Percentiles rank a stretch among this genome's conserved stretches.
These are phyloP conservation scores for Phengaris alcon DNA, from an alignment of 2,888 invertebrate genomes.

Conservation along the genomic window DNA sequence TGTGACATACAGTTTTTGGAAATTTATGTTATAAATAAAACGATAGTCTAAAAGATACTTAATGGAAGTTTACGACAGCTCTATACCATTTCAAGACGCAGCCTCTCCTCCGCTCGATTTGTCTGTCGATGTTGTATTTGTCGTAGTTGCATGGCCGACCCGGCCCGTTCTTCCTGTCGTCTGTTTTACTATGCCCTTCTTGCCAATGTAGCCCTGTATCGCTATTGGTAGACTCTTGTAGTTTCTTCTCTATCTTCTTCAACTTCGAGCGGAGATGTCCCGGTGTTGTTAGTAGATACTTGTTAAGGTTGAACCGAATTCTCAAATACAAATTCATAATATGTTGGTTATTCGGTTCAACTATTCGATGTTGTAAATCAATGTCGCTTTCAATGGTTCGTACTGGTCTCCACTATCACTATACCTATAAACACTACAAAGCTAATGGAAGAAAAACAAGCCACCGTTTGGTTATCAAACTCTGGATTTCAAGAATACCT, in stretches of 20 bases:
- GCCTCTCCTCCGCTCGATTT: slow-evolving; percentile 70
- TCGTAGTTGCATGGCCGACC: slow-evolving; percentile 76
- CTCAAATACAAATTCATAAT: background rate
- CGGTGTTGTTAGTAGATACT: slow-evolving; percentile 70
- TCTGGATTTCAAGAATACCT: slow-evolving; percentile 35
- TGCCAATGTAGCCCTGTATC: slow-evolving; percentile 68
- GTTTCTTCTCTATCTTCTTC: slow-evolving; percentile 72
- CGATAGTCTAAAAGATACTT: background rate
- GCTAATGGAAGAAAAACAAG: slow-evolving; percentile 46
- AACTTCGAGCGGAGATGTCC: slow-evolving; percentile 68
- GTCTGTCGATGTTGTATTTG: slow-evolving; percentile 75
- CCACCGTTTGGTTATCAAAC: slow-evolving; percentile 34
- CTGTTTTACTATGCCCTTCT: slow-evolving; percentile 67
- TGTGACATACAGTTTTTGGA: no score
- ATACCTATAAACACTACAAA: slow-evolving; percentile 57
- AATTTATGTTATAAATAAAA: background rate
- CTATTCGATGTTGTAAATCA: slow-evolving; percentile 75
- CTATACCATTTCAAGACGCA: slow-evolving; percentile 74
- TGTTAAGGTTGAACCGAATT: slow-evolving; percentile 56
- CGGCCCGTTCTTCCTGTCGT: slow-evolving; percentile 67
- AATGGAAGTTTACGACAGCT: slow-evolving; percentile 40
- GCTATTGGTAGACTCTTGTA: slow-evolving; percentile 75
- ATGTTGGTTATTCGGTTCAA: slow-evolving; percentile 53
- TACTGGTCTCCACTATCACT: slow-evolving; percentile 71
- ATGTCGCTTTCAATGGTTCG: slow-evolving; percentile 78